Conservation (phyloP, 2,797 vertebrate species). For the Austrolebias charrua region DNA sequence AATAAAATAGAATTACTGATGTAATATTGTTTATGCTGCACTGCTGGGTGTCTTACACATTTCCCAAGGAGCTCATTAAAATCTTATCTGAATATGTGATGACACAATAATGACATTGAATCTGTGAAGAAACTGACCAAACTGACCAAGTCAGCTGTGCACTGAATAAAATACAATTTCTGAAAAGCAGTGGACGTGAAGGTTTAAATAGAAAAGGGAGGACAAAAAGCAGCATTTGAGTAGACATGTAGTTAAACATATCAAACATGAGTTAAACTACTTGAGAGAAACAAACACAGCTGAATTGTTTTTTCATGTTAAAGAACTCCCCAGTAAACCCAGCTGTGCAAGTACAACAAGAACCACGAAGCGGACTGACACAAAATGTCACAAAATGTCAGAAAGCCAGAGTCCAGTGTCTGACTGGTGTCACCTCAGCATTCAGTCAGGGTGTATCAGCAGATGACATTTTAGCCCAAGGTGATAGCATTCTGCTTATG, state of each 20-base stretch:
- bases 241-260: too few relatives aligned
- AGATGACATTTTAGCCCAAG: conserved; percentile 63
- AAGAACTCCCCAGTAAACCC: neutral
- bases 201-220: neutral
- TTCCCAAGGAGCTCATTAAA: neutral
- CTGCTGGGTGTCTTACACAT: neutral
- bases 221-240: neutral
- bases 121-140: neutral
- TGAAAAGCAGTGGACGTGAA: neutral
- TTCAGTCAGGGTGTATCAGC: conserved; percentile 32
- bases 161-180: neutral
- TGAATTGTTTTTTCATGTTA: too few relatives aligned
- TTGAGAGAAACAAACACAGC: neutral
- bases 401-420: conserved; percentile 19
- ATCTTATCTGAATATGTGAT: neutral
- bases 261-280: neutral
- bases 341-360: neutral
- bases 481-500: conserved; percentile 30
- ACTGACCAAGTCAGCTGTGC: neutral
- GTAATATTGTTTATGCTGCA: neutral
- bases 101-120: neutral
- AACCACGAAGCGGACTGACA: neutral
- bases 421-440: conserved; percentile 32
- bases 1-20: neutral
- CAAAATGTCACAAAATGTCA: conserved; percentile 74